These are phyloP conservation scores for Lasioglossum figueresi DNA, from an alignment of 2,888 invertebrate species.

Conservation along the genomic window DNA sequence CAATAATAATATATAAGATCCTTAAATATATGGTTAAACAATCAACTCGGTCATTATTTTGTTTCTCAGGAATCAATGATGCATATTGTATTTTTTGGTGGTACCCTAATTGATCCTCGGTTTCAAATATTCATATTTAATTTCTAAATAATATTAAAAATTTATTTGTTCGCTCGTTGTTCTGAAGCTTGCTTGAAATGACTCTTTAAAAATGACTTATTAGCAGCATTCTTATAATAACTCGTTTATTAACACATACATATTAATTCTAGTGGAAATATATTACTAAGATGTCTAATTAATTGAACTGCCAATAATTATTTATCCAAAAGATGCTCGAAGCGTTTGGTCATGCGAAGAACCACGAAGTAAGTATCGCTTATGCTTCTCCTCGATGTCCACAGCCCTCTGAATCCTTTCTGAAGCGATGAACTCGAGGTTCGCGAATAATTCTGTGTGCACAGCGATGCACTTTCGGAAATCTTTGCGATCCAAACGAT, in stretches of 20 bases:
- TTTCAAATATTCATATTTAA: background rate
- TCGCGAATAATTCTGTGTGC: constrained; percentile 77
- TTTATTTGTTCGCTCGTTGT: background rate
- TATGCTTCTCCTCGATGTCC: constrained; percentile 80
- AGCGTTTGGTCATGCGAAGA: background rate
- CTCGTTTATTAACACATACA: background rate
- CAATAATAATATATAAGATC: constrained; percentile 83
- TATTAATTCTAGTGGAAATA: background rate
- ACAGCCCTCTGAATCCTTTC: constrained; percentile 81
- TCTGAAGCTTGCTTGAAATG: background rate
- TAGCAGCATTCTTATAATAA: background rate
- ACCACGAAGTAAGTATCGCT: constrained; percentile 66
- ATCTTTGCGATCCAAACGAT: constrained; percentile 85
- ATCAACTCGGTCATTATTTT: constrained; percentile 48
- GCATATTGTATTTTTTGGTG: background rate
- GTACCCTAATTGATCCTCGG: background rate
- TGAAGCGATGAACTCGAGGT: constrained; percentile 80
- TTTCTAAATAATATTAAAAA: background rate
- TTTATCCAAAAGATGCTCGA: background rate
- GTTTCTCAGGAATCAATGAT: background rate
- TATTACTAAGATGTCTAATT: background rate
- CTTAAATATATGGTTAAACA: constrained; percentile 78
- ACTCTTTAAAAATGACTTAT: background rate
- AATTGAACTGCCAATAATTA: background rate
- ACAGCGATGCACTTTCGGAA: constrained; percentile 83